Percentiles rank a stretch among this genome's conserved stretches.
Conservation (phyloP, 1,140 invertebrate genomes). For the Acyrthosiphon pisum region DNA sequence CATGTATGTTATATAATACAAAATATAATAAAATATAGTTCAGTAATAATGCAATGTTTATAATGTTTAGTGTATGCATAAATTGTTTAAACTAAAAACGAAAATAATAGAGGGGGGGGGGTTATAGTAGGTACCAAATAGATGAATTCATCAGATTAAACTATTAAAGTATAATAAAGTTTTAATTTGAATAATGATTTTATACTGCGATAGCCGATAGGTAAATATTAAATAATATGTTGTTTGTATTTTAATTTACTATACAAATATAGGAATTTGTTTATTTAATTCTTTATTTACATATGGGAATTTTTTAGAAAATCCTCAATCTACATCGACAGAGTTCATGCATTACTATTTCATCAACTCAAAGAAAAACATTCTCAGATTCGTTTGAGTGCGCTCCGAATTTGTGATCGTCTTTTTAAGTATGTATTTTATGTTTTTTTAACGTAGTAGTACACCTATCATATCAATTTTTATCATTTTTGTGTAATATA, state of each 20-base stretch:
- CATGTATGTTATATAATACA: too few species aligned
- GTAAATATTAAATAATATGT: background rate
- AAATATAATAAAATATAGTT: too few species aligned
- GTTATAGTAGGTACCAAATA: background rate
- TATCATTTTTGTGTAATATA: background rate
- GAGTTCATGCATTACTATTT: slow-evolving; percentile 65
- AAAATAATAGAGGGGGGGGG: background rate
- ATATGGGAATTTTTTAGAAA: slow-evolving; percentile 61
- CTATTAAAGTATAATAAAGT: background rate
- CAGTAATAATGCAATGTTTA: too few species aligned
- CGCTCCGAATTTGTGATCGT: slow-evolving; percentile 67
- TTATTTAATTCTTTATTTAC: background rate
- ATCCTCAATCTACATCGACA: slow-evolving; percentile 65
- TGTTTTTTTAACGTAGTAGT: background rate
- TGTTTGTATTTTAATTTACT: background rate
- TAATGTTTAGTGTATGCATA: too few species aligned
- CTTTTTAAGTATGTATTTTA: slow-evolving; percentile 64
- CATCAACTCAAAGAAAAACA: slow-evolving; percentile 67
- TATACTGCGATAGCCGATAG: background rate
- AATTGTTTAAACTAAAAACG: too few species aligned
- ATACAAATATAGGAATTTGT: background rate
- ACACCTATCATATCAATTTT: too few species aligned
- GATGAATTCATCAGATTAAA: background rate
- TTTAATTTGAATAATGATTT: background rate
- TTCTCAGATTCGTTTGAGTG: slow-evolving; percentile 68